Evolutionary conservation across 2,113 vertebrate species (phyloP).

Genomic region (western clawed frog (Xenopus tropicalis)): UCB_Xtro_10.0 CM004445.2:20836001-20836500

Average conservation of each 20-base stretch:
- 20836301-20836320: constrained; percentile 98
- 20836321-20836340: constrained; percentile 97
- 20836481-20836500: constrained; percentile 87
- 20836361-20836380: constrained; percentile 89
- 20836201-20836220: constrained; percentile 95
- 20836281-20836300: constrained; percentile 89
- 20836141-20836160: too few relatives aligned
- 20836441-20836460: constrained; percentile 90
- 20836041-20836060: too few relatives aligned
- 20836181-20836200: constrained; percentile 88
- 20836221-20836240: constrained; percentile 94
- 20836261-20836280: constrained; percentile 88
- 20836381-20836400: constrained; percentile 91
- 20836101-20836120: too few relatives aligned
- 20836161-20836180: too few relatives aligned
- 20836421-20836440: constrained; percentile 83
- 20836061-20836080: too few relatives aligned
- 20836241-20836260: constrained; percentile 90
- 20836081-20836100: too few relatives aligned
- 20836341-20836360: constrained; percentile 93
- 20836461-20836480: constrained; percentile 89
- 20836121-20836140: too few relatives aligned
- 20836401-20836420: constrained; percentile 94
- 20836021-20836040: too few relatives aligned
- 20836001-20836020: too few relatives aligned